Percentiles rank a stretch among this genome's conserved stretches.
phyloP scores from a whole-genome alignment of 92 coral and sea anemone genomes.

The Siderastrea radians region DNA sequence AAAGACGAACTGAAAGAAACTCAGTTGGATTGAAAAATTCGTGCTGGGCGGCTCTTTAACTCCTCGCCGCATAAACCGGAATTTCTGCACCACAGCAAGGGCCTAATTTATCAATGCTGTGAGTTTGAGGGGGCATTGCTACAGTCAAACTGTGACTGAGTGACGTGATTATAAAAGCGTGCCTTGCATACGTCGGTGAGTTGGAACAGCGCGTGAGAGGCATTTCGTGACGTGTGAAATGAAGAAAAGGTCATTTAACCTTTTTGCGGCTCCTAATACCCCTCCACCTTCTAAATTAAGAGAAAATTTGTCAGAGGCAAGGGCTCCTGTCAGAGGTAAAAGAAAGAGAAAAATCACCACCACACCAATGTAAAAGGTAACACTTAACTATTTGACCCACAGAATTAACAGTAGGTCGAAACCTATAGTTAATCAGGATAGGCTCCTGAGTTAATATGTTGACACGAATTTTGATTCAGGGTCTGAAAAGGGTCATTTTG shows the following conservation, averaged over 20 bases:
- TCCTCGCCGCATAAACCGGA: constrained; percentile 12
- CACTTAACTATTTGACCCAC: too few relatives aligned
- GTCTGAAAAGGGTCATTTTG: background rate
- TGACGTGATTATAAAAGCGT: background rate
- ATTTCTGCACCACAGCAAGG: constrained; percentile 33
- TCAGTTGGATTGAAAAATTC: background rate
- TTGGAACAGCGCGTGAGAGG: background rate
- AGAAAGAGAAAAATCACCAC: too few relatives aligned
- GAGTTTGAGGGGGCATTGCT: constrained; percentile 43
- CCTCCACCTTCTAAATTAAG: too few relatives aligned
- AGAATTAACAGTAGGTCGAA: too few relatives aligned
- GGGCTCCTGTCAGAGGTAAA: too few relatives aligned
- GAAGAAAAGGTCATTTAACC: background rate
- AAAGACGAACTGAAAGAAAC: constrained; percentile 6
- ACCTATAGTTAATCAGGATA: too few relatives aligned
- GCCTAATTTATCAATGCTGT: constrained; percentile 14
- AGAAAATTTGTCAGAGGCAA: too few relatives aligned
- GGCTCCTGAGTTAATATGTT: too few relatives aligned
- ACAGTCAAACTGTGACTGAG: constrained; percentile 25
- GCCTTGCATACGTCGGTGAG: constrained; percentile 7
- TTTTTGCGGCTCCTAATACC: too few relatives aligned
- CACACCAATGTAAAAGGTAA: too few relatives aligned
- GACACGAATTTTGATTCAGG: background rate
- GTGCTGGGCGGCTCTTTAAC: constrained; percentile 16
- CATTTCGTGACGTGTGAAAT: background rate